Base-by-base conservation (phyloP, 2,113 vertebrate genomes). In the Nycticryphes semicollaris region DNA sequence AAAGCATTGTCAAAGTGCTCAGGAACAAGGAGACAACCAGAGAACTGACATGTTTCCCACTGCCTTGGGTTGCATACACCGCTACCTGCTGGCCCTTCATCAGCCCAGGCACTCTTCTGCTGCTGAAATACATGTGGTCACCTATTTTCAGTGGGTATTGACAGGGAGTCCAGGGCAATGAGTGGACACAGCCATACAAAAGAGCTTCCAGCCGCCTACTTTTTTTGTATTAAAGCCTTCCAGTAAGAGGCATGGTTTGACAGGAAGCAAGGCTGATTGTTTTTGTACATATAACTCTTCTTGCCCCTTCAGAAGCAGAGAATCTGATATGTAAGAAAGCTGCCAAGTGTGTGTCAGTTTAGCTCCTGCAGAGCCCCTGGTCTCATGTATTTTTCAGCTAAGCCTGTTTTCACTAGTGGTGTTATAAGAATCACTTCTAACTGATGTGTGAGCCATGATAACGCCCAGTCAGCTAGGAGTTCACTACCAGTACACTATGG, bases 391-490 rank as follows among this genome's bases (percentile, higher is more conserved):
- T 78, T 70, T 68, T 87, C 62, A 72, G n/a, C 8, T 28, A 84
- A 70, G 59, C 39, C 22, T 74, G 21, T 60, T 86, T 91, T 79
- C 60, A 23, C 9, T 43, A 51, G 16, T 2, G 8, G 21, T 56
- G 70, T 68, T 25, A 14, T 51, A 10, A 51, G 57, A 88, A 73
- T 51, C 51, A 41, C 24, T 59, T 48, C 27, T 78, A 74, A 50
- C 7, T 67, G 33, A 39, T 43, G 16, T 18, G 24, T 28, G 10
- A 82, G 22, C 27, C 54, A 62, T 25, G 15, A 90, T 31, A 85
- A 69, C 0, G 0, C 27, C 8, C 33, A 31, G 7, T 27, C 20
- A 1, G 3, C 15, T n/a, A n/a, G 33, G 66, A 75, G 5, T 45
- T 72, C n/a, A 35, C 21, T 22, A 2, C 41, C 30, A 53, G 23